Evolutionary conservation across 1,140 invertebrate species (phyloP).

Genomic region (Microplitis mediator): DNA sequence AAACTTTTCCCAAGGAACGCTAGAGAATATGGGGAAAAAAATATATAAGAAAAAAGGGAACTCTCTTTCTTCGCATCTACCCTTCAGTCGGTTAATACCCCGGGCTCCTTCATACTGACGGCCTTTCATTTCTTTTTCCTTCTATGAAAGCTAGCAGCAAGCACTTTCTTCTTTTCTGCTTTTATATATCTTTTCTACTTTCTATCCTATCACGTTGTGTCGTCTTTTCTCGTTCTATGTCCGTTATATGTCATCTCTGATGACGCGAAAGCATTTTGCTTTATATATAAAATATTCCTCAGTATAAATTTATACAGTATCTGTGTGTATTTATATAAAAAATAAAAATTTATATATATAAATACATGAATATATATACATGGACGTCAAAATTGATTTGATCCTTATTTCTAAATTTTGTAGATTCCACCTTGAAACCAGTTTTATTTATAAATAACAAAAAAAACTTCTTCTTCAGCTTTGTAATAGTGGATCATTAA

Average conservation of each 20-base stretch:
- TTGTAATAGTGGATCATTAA: too few relatives aligned
- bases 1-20: slow-evolving; percentile 68
- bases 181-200: slow-evolving; percentile 16
- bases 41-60: slow-evolving; percentile 66
- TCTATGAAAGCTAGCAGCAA: slow-evolving; percentile 22
- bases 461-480: too few relatives aligned
- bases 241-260: neutral
- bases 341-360: too few relatives aligned
- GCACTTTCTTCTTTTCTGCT: slow-evolving; percentile 42
- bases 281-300: too few relatives aligned
- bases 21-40: slow-evolving; percentile 61
- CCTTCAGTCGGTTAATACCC: slow-evolving; percentile 61
- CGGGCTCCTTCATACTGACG: slow-evolving; percentile 41
- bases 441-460: too few relatives aligned
- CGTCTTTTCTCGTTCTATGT: neutral
- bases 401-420: too few relatives aligned
- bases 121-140: slow-evolving; percentile 51
- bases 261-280: neutral
- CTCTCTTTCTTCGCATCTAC: slow-evolving; percentile 64
- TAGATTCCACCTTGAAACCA: too few relatives aligned
- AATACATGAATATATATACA: too few relatives aligned
- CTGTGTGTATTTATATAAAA: too few relatives aligned
- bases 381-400: too few relatives aligned
- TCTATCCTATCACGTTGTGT: slow-evolving; percentile 5
- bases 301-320: too few relatives aligned